phyloP scores from a whole-genome alignment of 2,113 vertebrate species.

The Hippoglossus stenolepis region DNA sequence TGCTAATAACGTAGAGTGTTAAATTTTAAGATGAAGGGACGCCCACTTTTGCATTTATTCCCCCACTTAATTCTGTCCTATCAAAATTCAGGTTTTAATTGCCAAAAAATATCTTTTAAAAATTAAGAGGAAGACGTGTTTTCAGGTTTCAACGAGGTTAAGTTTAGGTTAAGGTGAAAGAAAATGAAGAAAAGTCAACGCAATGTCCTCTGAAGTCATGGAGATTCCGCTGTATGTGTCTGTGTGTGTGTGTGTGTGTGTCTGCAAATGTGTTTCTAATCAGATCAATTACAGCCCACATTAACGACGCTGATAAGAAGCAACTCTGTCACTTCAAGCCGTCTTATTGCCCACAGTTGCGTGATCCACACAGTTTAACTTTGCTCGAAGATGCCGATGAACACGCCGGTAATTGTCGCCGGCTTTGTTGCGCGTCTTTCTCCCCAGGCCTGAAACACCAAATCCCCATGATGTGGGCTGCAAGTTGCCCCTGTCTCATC shows the following conservation, averaged over 20 bases:
- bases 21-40: no score
- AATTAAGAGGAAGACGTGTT: no score
- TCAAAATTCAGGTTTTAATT: no score
- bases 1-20: no score
- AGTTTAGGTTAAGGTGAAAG: no score
- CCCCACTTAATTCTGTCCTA: no score
- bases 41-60: no score
- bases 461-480: conserved; percentile 37
- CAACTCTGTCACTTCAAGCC: not conserved
- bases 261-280: not conserved
- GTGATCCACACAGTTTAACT: not conserved
- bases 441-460: conserved; percentile 22
- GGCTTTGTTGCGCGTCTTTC: not conserved
- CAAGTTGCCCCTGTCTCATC: conserved; percentile 34
- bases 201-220: not conserved
- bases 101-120: no score
- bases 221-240: no score
- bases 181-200: not conserved
- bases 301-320: not conserved
- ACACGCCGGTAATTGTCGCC: not conserved
- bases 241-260: not conserved
- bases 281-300: not conserved
- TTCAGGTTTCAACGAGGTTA: no score
- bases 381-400: not conserved
- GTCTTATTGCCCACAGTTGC: not conserved